A percentile compares a stretch with the other conserved stretches of the same genome.
phyloP scores from a whole-genome alignment of 2,797 vertebrate species.

The Danio aesculapii region DNA sequence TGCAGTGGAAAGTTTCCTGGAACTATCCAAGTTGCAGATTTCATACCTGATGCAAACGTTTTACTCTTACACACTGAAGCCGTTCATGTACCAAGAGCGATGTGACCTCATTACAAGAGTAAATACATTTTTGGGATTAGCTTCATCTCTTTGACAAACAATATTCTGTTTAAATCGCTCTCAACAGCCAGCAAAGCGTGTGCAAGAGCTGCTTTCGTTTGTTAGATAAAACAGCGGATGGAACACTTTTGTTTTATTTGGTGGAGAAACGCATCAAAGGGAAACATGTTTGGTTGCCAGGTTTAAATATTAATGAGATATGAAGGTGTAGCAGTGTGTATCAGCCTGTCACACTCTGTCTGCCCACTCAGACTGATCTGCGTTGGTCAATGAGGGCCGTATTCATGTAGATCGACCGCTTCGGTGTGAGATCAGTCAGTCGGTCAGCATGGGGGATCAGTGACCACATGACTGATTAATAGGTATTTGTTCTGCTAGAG shows the following conservation, averaged over 20 bases:
- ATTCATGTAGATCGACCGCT: neutral
- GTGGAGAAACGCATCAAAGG: neutral
- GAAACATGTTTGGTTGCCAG: neutral
- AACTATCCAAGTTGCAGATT: neutral
- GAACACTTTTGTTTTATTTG: neutral
- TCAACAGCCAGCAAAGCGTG: neutral
- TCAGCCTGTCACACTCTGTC: neutral
- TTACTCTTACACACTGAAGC: neutral
- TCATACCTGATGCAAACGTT: neutral
- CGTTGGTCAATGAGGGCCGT: constrained; percentile 6
- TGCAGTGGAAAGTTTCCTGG: neutral
- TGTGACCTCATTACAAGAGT: constrained; percentile 37
- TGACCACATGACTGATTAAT: constrained; percentile 30
- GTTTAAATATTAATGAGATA: neutral
- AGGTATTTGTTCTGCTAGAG: constrained; percentile 25
- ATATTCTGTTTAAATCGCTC: constrained; percentile 18
- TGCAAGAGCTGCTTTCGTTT: neutral
- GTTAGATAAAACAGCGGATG: neutral
- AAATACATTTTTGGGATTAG: constrained; percentile 43
- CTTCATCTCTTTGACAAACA: constrained; percentile 31
- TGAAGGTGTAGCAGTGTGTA: neutral
- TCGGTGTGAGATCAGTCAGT: neutral
- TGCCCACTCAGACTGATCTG: constrained; percentile 2
- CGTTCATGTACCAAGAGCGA: neutral
- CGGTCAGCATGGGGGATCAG: constrained; percentile 9